Evolutionary conservation across 2,113 vertebrate genomes (phyloP).

Genomic region (Entomyzon cyanotis): DNA sequence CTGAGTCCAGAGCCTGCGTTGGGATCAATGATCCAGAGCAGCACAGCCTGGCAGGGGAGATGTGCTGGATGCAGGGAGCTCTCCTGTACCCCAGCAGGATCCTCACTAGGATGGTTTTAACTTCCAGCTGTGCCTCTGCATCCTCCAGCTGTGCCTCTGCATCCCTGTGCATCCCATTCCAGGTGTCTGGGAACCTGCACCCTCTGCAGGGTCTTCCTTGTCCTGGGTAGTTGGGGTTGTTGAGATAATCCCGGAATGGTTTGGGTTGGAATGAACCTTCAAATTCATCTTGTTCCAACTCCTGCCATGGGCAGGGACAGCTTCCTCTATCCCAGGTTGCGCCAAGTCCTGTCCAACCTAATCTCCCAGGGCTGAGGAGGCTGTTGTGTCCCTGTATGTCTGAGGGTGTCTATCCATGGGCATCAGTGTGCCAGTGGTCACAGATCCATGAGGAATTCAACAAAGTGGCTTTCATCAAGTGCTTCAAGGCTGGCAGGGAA

Average conservation of each 20-base stretch:
- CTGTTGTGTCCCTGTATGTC: neutral
- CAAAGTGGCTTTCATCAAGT: neutral
- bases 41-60: accelerated
- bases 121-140: too few species aligned
- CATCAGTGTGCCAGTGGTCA: too few species aligned
- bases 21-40: neutral
- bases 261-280: neutral
- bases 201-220: neutral
- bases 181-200: accelerated
- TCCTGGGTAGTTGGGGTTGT: neutral
- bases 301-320: neutral
- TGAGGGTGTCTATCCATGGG: neutral
- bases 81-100: accelerated
- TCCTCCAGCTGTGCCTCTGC: neutral
- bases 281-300: neutral
- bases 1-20: neutral
- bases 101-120: neutral
- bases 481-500: neutral
- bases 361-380: neutral
- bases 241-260: neutral
- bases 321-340: neutral
- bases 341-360: neutral
- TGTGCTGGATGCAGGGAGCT: neutral
- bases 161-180: accelerated
- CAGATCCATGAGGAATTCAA: neutral